Evolutionary conservation across 2,797 vertebrate genomes (phyloP), one percentile per base, ranked within the genome.

Genomic region (Synanceia verrucosa): DNA sequence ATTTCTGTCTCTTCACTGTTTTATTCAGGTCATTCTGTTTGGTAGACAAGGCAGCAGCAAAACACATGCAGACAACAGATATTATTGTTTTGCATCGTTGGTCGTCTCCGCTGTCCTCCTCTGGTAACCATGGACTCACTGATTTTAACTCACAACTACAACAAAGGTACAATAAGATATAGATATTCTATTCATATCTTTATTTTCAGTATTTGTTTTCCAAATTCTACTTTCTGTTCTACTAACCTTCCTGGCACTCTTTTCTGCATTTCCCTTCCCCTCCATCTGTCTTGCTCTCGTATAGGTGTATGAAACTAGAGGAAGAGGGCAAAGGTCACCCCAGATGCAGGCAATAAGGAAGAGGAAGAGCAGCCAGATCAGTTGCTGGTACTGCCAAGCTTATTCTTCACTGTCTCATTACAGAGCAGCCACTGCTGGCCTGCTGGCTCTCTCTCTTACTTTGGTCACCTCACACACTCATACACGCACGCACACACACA

Each of bases 341-440:
- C 44, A 58, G 78, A 86, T 47, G 76, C 70, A 76, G 39, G 41
- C 64, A 23, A 70, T 77, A 34, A 80, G 70, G 65, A 83, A 80
- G 76, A 53, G 53, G 34, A 79, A 57, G 68, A 86, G 62, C 74
- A 79, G 70, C 70, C 56, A 81, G 78, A 89, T 88, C 67, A 73
- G 82, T 55, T 83, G 68, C 60, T 74, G 85, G 83, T 86, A 81
- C 84, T 81, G 82, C 82, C 73, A 82, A 80, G 76, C 24, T 26
- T 84, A 86, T 86, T 85, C 66, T 85, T 84, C 73, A 88, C 69
- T 79, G 83, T 86, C 85, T 89, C 80, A 84, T 88, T 85, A 86
- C 65, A 34, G 65, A n/a, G 55, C 9, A 6, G 66, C 78, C 74
- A 55, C 55, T 56, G 74, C 43, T 65, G 68, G 82, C 66, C 72